Base-by-base conservation (phyloP, 2,797 vertebrate genomes). In the Alfaro cultratus region DNA sequence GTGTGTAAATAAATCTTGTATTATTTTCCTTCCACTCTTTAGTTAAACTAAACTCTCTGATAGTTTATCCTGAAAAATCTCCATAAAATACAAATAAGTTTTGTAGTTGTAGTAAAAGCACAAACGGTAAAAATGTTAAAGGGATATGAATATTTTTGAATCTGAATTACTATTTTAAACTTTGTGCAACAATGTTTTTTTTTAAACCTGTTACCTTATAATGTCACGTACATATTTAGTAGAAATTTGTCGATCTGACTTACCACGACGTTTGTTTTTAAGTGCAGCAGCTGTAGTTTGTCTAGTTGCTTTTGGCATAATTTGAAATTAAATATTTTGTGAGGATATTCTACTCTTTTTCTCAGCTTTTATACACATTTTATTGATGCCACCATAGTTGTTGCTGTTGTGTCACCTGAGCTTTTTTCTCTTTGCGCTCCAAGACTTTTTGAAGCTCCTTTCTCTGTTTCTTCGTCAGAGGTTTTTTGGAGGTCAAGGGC, bases 351-450 rank as follows among this genome's bases (percentile, higher is more conserved):
- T 11, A 23, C 31, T 15, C 13, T 60, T 60, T 16, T 31, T 62
- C 10, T 29, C 31, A 31, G 57, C 57, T 23, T 11, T 11, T 21
- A 68, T 68, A 68, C 18, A 9, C 3, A 41, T 68, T 21, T 39
- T 11, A 23, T 23, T 36, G 8, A 41, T 11, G 36, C 11, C 1
- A 4, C 13, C 29, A 15, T 21, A 26, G 47, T 74, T 55, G 10
- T 6, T 41, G 49, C 26, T 39, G 46, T 41, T 3, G 8, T 74
- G 3, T 0, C 79, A 99, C 98, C 94, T 98, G 95, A 36, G 92
- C 94, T 85, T 99, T 99, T 92, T 99, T 99, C 13, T 97, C 95
- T 80, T 99, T 99, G 73, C 96, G 96, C 73, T 99, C 97, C 79
- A 99, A 72, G 75, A 99, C 86, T 72, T 96, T 99, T 94, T 98